Base-by-base conservation (phyloP, 1,140 invertebrate genomes). In the Ganaspis sp. region DNA sequence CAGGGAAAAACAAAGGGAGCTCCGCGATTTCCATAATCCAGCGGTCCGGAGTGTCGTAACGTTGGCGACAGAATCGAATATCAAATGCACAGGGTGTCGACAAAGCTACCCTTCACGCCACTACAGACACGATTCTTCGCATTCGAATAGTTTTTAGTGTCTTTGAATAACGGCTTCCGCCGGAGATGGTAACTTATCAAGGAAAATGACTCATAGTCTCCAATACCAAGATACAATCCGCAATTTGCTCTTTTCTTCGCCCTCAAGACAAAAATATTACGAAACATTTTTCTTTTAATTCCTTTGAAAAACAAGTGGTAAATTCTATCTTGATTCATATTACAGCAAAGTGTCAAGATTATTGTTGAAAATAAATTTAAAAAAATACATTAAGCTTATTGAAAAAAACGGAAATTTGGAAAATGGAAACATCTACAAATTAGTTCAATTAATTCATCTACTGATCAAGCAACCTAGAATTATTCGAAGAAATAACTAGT, bases 121-220 rank as follows among this genome's bases (percentile, higher is more conserved):
- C 45, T 45, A n/a, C 17, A 49, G 15, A 49, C 58, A 64, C 58
- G 23, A 64, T 64, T 64, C 58, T n/a, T 64, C 26, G 26, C 58
- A 8, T 64, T 64, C 58, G 58, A 64, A 34, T 64, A 64, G 58
- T 64, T 64, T 64, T 64, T 64, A 64, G 58, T 64, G 58, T 8
- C 12, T 64, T 26, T 64, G 58, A 64, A 29, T 64, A 64, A 64
- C 58, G 58, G 58, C 58, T 64, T 64, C 58, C 58, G 23, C 23
- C 58, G 58, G 58, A 64, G 26, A 64, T 64, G 23, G 58, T 64
- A 64, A 64, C 3, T 64, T 64, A 64, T 64, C 15, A 64, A 64
- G 58, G 58, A 64, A 64, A 64, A 64, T 64, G 58, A 64, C 58
- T 64, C 58, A 64, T 64, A 34, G 58, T 64, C 58, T 64, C 23